Evolutionary conservation across 64 coral and sea anemone genomes (phyloP), one percentile per base, ranked within the genome.

Genomic region (Hydrozoanthus tunicans): DNA sequence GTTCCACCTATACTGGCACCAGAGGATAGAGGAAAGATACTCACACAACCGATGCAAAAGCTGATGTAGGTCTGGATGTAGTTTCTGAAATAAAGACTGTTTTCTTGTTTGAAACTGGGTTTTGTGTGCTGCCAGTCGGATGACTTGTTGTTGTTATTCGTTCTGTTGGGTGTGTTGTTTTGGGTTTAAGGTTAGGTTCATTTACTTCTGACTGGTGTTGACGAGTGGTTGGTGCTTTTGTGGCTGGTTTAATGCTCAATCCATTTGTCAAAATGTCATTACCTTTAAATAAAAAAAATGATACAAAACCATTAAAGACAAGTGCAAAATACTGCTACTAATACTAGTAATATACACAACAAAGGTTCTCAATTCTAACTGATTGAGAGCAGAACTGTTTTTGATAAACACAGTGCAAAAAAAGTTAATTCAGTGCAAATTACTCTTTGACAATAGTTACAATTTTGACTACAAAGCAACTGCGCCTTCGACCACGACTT

Each of bases 261-360:
- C 70, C 70, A 26, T 25, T 8, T 73, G 71, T 74, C n/a, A 74
- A 74, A 74, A 74, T 74, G 8, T 51, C 71, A 74, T 74, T 74
- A 9, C 71, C 71, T 74, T 24, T 12, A 51, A 74, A 27, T 11
- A 10, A 74, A 74, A 20, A 74, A 32, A 51, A 74, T 9, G 51
- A 72, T 43, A 43, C 32, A 43, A 43, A 43, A 43, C 32, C 32
- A 43, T 43, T 43, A 43, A 43, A 43, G 32, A 43, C 2, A 43
- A 43, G 32, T 43, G 32, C 32, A 43, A 2, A 43, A 43, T 43
- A 2, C 32, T 43, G 32, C 32, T 43, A 43, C 32, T 43, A 43
- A 43, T 43, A 43, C 32, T 43, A 43, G 2, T 43, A 43, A 43
- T 43, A 43, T 43, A 43, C 32, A 43, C 32, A 43, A 2, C 32